Evolutionary conservation across 2,797 vertebrate genomes (phyloP), one percentile per base, ranked within the genome.

Genomic region (Ctenochaetus hawaiiensis): DNA sequence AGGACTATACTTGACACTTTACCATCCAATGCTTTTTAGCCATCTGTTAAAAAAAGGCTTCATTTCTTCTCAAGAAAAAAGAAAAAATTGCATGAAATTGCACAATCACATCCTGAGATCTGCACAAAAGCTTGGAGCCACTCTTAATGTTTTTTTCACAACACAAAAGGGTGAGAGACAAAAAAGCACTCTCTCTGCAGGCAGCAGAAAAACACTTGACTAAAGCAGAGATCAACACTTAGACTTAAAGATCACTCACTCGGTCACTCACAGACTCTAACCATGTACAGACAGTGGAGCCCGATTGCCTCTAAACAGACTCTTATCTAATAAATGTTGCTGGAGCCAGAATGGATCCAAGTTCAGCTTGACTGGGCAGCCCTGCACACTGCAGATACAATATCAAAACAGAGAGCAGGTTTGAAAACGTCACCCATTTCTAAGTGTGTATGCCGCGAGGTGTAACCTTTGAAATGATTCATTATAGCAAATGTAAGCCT

Each of bases 271-370:
- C 43, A 79, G 48, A 58, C 20, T 60, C 56, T 60, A 11, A 48
- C 37, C 8, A 44, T 14, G 57, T 16, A 59, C 67, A 57, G 47
- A 51, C 52, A 64, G 59, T 0, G 6, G 17, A 26, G 69, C 58
- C 63, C 75, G 48, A 79, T 84, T 74, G 80, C 51, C 64, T 75
- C 59, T 23, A 14, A 66, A 74, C 44, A 17, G 74, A 72, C 56
- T 69, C 59, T 72, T 76, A 77, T 79, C 71, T 80, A 82, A 82
- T 66, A 79, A 77, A 76, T 1, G 0, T 1, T 80, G 75, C 80
- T 56, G 69, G 72, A 60, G 69, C 0, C 0, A 49, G 30, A 67
- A 49, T 20, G 20, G 43, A 11, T 45, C 45, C 1, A 60, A 17
- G 53, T 74, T 77, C 2, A 1, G 64, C 34, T 53, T 34, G 60